Evolutionary conservation across 2,888 invertebrate genomes (phyloP).

Genomic region (Drosophila lutescens): DNA sequence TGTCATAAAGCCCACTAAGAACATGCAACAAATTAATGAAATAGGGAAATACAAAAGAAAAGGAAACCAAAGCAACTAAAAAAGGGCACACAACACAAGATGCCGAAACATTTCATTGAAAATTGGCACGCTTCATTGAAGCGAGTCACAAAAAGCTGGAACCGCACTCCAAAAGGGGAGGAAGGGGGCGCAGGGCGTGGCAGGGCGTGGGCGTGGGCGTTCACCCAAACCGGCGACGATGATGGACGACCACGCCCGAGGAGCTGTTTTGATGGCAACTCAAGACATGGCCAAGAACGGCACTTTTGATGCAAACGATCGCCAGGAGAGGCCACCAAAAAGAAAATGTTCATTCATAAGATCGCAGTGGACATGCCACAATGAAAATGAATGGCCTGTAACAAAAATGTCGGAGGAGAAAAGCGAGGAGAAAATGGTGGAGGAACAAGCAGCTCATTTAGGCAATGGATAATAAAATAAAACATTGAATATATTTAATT

Average conservation of each 20-base stretch:
- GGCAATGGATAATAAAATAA: conserved; percentile 5
- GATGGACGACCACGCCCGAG: conserved; percentile 61
- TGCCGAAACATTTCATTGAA: conserved; percentile 72
- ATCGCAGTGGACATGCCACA: conserved; percentile 61
- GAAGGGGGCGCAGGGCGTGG: conserved; percentile 23
- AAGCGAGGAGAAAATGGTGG: conserved; percentile 4
- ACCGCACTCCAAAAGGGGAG: conserved; percentile 11
- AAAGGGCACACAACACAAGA: conserved; percentile 51
- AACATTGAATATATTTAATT: not conserved
- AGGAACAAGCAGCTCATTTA: conserved; percentile 20
- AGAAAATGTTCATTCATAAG: conserved; percentile 65
- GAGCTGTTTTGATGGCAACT: conserved; percentile 38
- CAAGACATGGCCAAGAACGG: conserved; percentile 55
- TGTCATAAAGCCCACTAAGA: conserved; percentile 37
- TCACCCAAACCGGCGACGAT: conserved; percentile 37
- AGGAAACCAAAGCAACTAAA: conserved; percentile 23
- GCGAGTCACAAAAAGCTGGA: conserved; percentile 51
- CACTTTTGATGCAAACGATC: conserved; percentile 58
- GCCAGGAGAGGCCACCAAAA: conserved; percentile 10
- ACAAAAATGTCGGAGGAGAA: conserved; percentile 48
- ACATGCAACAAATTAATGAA: conserved; percentile 55
- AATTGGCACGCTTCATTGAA: conserved; percentile 75
- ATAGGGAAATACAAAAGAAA: conserved; percentile 18
- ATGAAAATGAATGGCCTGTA: conserved; percentile 70
- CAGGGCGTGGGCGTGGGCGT: conserved; percentile 54